These are phyloP conservation scores for Ispidina lecontei DNA, from an alignment of 2,797 vertebrate species.

Conservation along the genomic window DNA sequence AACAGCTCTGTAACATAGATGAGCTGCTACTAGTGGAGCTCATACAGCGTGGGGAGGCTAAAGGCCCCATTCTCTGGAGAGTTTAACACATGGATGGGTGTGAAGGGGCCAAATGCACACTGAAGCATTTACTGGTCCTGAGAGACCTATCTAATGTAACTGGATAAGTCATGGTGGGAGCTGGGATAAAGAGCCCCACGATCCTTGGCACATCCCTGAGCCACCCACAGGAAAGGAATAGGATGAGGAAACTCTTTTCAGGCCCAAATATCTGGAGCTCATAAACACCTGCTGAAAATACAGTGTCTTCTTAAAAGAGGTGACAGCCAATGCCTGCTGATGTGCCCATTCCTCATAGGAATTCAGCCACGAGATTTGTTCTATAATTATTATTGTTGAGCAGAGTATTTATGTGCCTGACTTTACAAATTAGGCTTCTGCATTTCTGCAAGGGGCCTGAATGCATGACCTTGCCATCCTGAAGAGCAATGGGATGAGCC, in stretches of 20 bases:
- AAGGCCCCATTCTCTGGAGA: neutral
- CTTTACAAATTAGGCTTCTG: neutral
- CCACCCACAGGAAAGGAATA: neutral
- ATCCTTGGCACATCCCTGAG: neutral
- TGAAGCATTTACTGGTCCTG: neutral
- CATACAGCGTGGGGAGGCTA: accelerated
- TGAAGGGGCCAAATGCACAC: accelerated
- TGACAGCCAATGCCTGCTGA: neutral
- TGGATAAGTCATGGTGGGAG: neutral
- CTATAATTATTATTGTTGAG: neutral
- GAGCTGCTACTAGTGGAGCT: neutral
- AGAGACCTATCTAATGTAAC: accelerated
- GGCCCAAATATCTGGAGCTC: neutral
- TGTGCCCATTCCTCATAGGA: neutral
- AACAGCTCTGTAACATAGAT: neutral
- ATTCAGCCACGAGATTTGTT: neutral
- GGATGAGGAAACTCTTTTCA: neutral
- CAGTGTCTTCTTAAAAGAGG: neutral
- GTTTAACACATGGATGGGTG: accelerated
- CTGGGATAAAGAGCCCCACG: neutral
- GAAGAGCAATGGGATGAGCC: neutral
- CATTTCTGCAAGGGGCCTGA: neutral
- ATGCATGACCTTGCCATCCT: accelerated
- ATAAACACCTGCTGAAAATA: neutral
- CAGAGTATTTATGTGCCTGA: neutral